Conservation (phyloP, 2,797 vertebrate genomes). For the Hafferia zeledoni region DNA sequence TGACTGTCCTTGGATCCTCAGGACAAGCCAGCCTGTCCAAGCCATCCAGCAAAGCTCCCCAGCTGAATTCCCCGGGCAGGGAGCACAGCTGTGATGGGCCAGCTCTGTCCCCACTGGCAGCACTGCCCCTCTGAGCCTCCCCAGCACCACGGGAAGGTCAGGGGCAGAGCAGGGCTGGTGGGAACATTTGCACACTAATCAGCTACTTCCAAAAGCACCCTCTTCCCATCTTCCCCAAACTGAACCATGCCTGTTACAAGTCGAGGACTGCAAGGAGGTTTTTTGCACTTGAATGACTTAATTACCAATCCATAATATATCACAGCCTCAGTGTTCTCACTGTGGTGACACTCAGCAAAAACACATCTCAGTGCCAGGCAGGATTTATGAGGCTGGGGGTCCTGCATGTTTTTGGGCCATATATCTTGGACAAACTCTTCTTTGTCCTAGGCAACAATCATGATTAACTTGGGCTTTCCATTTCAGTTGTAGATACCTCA, state of each 20-base stretch:
- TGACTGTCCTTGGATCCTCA: rapidly evolving
- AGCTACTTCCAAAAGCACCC: background rate
- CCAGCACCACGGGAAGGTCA: background rate
- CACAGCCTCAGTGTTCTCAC: background rate
- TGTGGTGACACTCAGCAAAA: background rate
- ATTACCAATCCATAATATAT: background rate
- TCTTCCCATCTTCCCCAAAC: background rate
- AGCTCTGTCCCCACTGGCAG: background rate
- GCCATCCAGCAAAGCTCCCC: background rate
- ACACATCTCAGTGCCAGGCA: background rate
- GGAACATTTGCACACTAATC: background rate
- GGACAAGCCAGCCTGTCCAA: background rate
- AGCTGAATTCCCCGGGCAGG: background rate
- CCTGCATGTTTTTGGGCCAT: background rate
- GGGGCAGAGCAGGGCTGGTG: background rate
- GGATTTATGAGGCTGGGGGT: background rate
- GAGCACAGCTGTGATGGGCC: background rate
- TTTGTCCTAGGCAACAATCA: background rate
- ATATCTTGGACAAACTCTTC: background rate
- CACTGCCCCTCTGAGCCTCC: background rate
- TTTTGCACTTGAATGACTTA: slow-evolving; percentile 3
- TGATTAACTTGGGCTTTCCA: background rate
- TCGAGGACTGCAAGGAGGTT: background rate
- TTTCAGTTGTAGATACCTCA: background rate
- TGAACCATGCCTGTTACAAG: background rate